These are phyloP conservation scores for Aproaerema taeniolella DNA, from an alignment of 2,888 invertebrate genomes.

Conservation along the genomic window DNA sequence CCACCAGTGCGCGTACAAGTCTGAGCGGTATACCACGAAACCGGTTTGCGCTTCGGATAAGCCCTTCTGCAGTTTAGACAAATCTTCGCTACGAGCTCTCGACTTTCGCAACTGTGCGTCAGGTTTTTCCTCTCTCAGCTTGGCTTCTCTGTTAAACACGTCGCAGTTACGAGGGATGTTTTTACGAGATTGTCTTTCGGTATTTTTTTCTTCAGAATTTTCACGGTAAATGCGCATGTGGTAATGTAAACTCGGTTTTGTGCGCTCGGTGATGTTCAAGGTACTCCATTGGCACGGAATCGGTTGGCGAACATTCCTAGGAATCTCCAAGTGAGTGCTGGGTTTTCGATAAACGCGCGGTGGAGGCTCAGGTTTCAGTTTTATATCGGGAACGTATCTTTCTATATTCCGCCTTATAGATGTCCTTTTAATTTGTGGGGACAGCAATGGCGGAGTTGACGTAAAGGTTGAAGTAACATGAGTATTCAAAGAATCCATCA, in stretches of 20 bases:
- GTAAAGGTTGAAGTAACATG: constrained; percentile 71
- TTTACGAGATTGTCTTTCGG: constrained; percentile 46
- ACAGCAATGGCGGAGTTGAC: constrained; percentile 60
- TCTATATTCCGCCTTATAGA: constrained; percentile 66
- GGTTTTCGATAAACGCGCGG: constrained; percentile 66
- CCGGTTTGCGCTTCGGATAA: constrained; percentile 57
- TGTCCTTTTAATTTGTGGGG: constrained; percentile 68
- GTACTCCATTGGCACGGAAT: constrained; percentile 68
- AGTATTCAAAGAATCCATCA: constrained; percentile 70
- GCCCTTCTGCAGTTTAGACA: constrained; percentile 63
- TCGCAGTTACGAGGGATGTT: constrained; percentile 55
- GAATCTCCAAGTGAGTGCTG: constrained; percentile 63
- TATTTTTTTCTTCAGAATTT: constrained; percentile 35
- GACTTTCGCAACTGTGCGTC: constrained; percentile 44
- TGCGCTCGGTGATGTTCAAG: constrained; percentile 62
- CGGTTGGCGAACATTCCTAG: constrained; percentile 65
- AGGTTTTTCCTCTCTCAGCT: constrained; percentile 29
- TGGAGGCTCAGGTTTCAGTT: constrained; percentile 63
- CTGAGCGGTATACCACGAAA: constrained; percentile 84
- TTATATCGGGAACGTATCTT: constrained; percentile 59
- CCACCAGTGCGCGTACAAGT: constrained; percentile 95
- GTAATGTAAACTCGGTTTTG: constrained; percentile 69
- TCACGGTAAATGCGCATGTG: constrained; percentile 72
- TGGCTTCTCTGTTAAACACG: constrained; percentile 41
- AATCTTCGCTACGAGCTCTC: constrained; percentile 67